Evolutionary conservation across 2,113 vertebrate genomes (phyloP), one percentile per base, ranked within the genome.

Genomic region (Danionella cerebrum): DNA sequence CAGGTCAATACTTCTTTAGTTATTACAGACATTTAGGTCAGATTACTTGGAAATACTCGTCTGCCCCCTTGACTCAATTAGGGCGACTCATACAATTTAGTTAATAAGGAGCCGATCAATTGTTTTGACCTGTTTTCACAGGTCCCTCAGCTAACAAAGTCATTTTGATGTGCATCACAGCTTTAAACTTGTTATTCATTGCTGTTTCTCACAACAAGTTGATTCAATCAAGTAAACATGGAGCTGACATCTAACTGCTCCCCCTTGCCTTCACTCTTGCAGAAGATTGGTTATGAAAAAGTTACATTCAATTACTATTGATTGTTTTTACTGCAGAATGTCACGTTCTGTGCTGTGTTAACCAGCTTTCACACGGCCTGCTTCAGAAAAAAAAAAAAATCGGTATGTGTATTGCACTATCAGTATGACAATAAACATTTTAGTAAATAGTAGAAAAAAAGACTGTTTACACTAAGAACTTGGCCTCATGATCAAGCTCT

Each of bases 1-100:
- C n/a, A n/a, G n/a, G n/a, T n/a, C n/a, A n/a, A n/a, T n/a, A n/a
- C n/a, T 62, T 53, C 55, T 72, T 48, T 47, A 41, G 58, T 18
- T 47, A 13, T 11, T 22, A 7, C 13, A n/a, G 64, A 60, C 54
- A 54, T 74, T 74, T 70, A 44, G 47, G 31, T 41, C 29, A 36
- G 62, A 67, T 48, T 0, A 67, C 70, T 74, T 54, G 54, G 54
- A 70, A 74, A 70, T 50, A 60, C 10, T 60, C 65, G 38, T 45
- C 29, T 66, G 25, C 31, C 66, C 38, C 62, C 53, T 14, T 57
- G 16, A 53, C 58, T 58, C 52, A 12, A 36, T 25, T 31, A 39
- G 13, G 27, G 12, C 14, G 42, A 12, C 22, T 19, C 29, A 12
- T 42, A 38, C 51, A 36, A 60, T 52, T 72, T n/a, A 14, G 11